phyloP scores from a whole-genome alignment of 2,797 vertebrate species.

The Toxotes lorentzi region DNA sequence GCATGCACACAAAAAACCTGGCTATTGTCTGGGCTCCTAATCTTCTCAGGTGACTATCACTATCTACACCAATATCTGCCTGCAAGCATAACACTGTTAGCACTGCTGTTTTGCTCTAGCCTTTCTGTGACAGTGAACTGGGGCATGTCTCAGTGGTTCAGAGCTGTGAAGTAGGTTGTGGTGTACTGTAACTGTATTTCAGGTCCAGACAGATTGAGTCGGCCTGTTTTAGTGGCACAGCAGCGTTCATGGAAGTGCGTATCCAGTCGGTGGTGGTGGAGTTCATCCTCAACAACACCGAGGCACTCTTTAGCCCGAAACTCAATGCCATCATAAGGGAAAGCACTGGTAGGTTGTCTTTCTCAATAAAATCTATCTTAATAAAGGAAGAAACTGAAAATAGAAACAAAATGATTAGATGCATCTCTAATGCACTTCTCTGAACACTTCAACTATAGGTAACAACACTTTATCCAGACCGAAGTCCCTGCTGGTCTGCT shows the following conservation, averaged over 20 bases:
- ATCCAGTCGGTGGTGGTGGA: slow-evolving; percentile 99
- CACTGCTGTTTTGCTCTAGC: slow-evolving; percentile 12
- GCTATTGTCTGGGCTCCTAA: slow-evolving; percentile 99
- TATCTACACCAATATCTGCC: neutral
- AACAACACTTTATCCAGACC: slow-evolving; percentile 92
- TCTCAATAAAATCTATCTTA: neutral
- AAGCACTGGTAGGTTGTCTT: slow-evolving; percentile 87
- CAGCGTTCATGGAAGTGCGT: slow-evolving; percentile 98
- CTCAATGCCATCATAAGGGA: slow-evolving; percentile 94
- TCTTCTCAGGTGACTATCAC: slow-evolving; percentile 89
- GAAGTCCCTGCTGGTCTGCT: slow-evolving; percentile 95
- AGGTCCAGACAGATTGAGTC: slow-evolving; percentile 99
- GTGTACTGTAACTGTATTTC: slow-evolving; percentile 67
- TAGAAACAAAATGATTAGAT: neutral
- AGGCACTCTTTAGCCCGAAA: slow-evolving; percentile 95
- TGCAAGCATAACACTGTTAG: neutral
- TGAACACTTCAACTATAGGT: slow-evolving; percentile 76
- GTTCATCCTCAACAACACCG: slow-evolving; percentile 97
- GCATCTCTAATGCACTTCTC: neutral
- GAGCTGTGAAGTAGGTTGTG: slow-evolving; percentile 63
- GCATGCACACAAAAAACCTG: slow-evolving; percentile 98
- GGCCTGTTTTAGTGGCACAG: slow-evolving; percentile 96
- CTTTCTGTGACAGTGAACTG: slow-evolving; percentile 61
- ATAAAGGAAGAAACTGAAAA: neutral
- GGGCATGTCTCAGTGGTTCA: slow-evolving; percentile 65